Evolutionary conservation across 37 sponge, comb jelly and placozoan genomes (phyloP), one percentile per base, ranked within the genome.

Genomic region (Crambe crambe): DNA sequence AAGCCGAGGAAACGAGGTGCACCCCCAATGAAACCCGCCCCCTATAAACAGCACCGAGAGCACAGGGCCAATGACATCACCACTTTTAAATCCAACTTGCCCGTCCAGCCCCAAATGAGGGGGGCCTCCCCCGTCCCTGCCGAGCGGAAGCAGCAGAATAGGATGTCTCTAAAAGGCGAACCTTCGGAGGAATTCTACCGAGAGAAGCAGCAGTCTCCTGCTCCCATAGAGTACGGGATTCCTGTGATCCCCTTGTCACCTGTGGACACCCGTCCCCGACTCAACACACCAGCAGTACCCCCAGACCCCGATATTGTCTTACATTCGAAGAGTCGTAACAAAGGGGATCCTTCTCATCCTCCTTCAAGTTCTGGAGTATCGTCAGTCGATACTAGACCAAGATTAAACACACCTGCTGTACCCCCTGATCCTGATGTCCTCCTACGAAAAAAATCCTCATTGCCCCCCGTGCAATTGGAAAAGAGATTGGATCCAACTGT

Each of bases 41-140:
- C 78, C 12, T 77, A 77, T 41, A 27, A 27, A 1, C 10, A 23
- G n/a, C 76, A 59, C 41, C 10, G 26, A 22, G 76, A 76, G 42
- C 29, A 31, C 78, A 62, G 41, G 41, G 63, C 32, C 0, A 40
- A 63, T 0, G 65, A 42, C 0, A 37, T 77, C 42, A 6, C 44
- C 32, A 77, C 47, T 25, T 62, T 63, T 27, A 77, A 77, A 27
- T 40, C 64, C 18, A 38, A 64, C 78, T 43, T 17, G 30, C 47
- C 65, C 27, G 1, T 1, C 56, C 37, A 58, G 26, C 60, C 40
- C 0, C 36, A 17, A 5, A 22, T 74, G 0, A 27, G 26, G 23
- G 22, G 3, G 44, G 37, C 72, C 42, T 20, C 47, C 22, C 21
- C 21, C 25, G 3, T 58, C 26, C 3, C 59, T 30, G 67, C 34